Evolutionary conservation across 2,797 vertebrate species (phyloP).

Genomic region (Notamacropus eugenii): DNA sequence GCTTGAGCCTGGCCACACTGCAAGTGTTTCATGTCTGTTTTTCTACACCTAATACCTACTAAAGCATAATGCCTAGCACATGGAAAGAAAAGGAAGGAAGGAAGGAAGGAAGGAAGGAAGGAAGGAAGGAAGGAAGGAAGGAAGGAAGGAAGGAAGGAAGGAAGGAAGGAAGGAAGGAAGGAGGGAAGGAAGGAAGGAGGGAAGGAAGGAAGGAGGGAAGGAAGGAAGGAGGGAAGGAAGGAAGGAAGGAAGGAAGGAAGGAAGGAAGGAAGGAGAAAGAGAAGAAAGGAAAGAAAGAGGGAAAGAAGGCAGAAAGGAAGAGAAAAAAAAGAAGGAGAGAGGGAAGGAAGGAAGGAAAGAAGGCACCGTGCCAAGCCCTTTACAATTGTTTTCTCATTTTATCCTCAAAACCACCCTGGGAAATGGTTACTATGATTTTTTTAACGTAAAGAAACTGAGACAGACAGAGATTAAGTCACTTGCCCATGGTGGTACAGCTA

Average conservation of each 20-base stretch:
- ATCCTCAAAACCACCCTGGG: background rate
- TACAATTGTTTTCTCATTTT: background rate
- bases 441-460: background rate
- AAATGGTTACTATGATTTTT: background rate
- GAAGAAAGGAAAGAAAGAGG: accelerated
- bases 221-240: accelerated
- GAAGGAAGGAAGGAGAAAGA: accelerated
- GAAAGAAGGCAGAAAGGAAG: too few species aligned
- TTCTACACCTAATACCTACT: background rate
- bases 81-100: background rate
- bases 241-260: accelerated
- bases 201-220: accelerated
- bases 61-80: background rate
- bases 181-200: too few species aligned
- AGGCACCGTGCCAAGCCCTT: background rate
- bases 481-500: background rate
- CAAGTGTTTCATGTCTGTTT: background rate
- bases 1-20: background rate
- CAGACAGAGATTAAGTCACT: background rate
- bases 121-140: background rate
- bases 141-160: too few species aligned
- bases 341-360: background rate
- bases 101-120: background rate
- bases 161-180: accelerated
- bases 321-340: background rate